Base-by-base conservation (phyloP, 2,113 vertebrate genomes). In the Oncorhynchus tshawytscha region DNA sequence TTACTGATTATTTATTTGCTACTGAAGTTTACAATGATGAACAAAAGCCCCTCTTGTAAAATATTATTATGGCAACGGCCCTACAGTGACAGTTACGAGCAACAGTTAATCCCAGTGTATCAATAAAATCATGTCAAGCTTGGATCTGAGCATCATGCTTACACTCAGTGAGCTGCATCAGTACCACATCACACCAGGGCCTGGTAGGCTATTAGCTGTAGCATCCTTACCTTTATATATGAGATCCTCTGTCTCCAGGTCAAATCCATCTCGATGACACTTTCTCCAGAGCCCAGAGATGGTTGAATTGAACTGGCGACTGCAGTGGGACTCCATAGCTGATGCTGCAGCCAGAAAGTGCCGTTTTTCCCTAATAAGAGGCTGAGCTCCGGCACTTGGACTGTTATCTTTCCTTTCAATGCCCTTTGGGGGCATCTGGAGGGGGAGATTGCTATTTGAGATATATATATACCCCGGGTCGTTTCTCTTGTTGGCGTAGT, bases 381-480 rank as follows among this genome's bases (percentile, higher is more conserved):
- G 65, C 25, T 29, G 65, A 8, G 79, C 78, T 48, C 71, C 85
- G 75, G 85, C 83, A 73, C 86, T 78, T 51, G 85, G 87, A 78
- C 88, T 90, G 74, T 25, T 77, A 59, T 76, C 86, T 88, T 75
- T 88, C 80, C 88, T 85, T 83, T 86, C 85, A 71, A 72, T 83
- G 85, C 85, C 90, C 85, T 90, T 89, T 20, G 93, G 94, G 78
- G 91, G 93, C 91, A 95, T 94, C 84, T 94, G 93, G 78, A 96
- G 95, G 18, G 96, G 96, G 82, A 96, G 94, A 93, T 95, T 95
- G 81, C 94, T 93, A 83, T 92, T 94, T 20, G 95, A 94, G 76
- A 95, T 96, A 85, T 95, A 95, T 88, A 96, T 96, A 86, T 95
- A 96, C 2, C 96, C 96, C 2, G 95, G 95, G 87, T 97, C 95